These are phyloP conservation scores for Asobara japonica DNA, from an alignment of 1,140 invertebrate genomes.

Conservation along the genomic window DNA sequence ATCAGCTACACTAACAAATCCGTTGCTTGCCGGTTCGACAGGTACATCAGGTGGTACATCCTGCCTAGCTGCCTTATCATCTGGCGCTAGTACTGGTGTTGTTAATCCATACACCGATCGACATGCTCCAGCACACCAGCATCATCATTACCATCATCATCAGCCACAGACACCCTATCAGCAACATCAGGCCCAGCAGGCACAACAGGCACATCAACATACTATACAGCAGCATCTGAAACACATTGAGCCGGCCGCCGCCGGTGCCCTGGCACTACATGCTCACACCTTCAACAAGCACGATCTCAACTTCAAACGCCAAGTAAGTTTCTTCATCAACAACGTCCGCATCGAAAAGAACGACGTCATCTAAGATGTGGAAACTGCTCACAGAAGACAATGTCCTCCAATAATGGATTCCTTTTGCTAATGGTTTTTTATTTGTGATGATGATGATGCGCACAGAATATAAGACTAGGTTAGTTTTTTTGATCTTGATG, in stretches of 20 bases:
- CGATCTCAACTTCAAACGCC: constrained; percentile 76
- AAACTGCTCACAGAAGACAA: constrained; percentile 2
- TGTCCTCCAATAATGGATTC: background rate
- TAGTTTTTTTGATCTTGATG: background rate
- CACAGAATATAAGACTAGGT: background rate
- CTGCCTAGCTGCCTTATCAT: constrained; percentile 59
- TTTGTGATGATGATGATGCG: background rate
- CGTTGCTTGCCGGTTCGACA: constrained; percentile 56
- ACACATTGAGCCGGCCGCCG: constrained; percentile 64
- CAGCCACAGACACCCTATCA: constrained; percentile 40
- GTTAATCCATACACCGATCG: constrained; percentile 60
- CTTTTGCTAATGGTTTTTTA: background rate
- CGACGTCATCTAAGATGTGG: constrained; percentile 62
- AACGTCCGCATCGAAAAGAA: constrained; percentile 78
- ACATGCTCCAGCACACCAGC: constrained; percentile 43
- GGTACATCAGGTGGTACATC: constrained; percentile 40
- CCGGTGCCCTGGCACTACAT: constrained; percentile 57
- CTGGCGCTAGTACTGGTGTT: constrained; percentile 64
- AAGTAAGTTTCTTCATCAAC: constrained; percentile 85
- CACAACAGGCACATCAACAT: constrained; percentile 49
- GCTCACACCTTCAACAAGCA: constrained; percentile 72
- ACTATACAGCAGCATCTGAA: constrained; percentile 57
- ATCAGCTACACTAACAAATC: constrained; percentile 52
- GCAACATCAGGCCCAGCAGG: constrained; percentile 45
- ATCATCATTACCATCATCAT: constrained; percentile 41